Percentiles rank a stretch among this genome's conserved stretches.
phyloP scores from a whole-genome alignment of 2,888 invertebrate genomes.

The Folsomia candida region DNA sequence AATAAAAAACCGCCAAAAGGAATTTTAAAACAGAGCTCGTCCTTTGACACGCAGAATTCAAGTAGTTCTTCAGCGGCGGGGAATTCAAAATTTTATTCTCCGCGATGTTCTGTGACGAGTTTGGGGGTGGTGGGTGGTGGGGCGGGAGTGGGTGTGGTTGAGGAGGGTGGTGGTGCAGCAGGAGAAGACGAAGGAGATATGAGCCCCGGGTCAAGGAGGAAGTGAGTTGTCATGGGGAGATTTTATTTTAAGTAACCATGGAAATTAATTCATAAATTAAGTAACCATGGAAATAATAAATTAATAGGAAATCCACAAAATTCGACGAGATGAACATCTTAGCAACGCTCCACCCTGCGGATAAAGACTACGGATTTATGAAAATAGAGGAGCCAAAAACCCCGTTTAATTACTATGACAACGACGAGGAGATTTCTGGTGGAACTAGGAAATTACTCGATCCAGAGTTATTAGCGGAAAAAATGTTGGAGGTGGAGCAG shows the following conservation, averaged over 20 bases:
- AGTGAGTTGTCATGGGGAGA: not conserved
- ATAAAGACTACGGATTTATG: conserved; percentile 99
- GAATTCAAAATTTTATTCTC: no score
- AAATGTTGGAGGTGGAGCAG: conserved; percentile 1
- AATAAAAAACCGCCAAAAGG: conserved; percentile 69
- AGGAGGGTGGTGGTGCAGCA: not conserved
- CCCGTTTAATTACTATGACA: conserved; percentile 68
- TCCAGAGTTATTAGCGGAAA: conserved; percentile 13
- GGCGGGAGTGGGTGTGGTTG: not conserved
- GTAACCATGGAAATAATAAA: not conserved
- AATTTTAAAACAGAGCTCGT: not conserved
- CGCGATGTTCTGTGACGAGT: conserved; percentile 7
- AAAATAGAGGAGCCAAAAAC: conserved; percentile 93
- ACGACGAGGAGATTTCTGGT: conserved; percentile 52
- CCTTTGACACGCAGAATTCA: not conserved
- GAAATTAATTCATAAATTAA: no score
- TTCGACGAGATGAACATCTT: conserved; percentile 99
- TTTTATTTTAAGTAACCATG: not conserved
- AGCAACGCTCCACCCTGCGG: conserved; percentile 93
- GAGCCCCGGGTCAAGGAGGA: not conserved
- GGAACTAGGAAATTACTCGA: conserved; percentile 12
- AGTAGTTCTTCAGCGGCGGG: no score
- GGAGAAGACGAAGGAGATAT: not conserved
- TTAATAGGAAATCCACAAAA: conserved; percentile 65
- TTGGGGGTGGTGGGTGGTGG: not conserved